Evolutionary conservation across 1,140 invertebrate genomes (phyloP), one percentile per base, ranked within the genome.

Genomic region (Phymastichus coffea): DNA sequence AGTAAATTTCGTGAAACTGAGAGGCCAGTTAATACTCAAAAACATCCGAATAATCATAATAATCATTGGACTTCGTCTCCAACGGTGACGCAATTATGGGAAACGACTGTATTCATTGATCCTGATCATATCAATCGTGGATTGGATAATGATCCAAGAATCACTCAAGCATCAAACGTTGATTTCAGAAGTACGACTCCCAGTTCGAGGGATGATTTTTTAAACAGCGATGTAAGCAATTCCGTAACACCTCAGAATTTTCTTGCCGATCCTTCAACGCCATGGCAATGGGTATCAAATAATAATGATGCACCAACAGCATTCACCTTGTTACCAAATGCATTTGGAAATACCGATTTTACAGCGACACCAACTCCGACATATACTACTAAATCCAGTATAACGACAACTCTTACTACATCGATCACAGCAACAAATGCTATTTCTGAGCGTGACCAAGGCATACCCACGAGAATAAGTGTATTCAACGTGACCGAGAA

Each of bases 61-160:
- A 70, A 80, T 65, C 81, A 83, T 63, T 84, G 83, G 79, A 86
- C 84, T 0, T 74, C 78, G 3, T 82, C 80, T 3, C 78, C 81
- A 2, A 68, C 71, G n/a, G 81, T 81, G 0, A 81, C 81, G 1
- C 79, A 81, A 49, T 65, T 84, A 1, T 88, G 86, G 86, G 83
- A 87, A 61, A 86, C 82, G 14, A 85, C 86, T 0, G 81, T 86
- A n/a, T 82, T 82, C 47, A 77, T 89, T 2, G 87, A 90, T 75
- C 88, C 88, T 0, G 82, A 86, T 38, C 84, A 83, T 19, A 84
- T 90, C 19, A 91, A 91, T 67, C 87, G 85, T 62, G 88, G 82
- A 10, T 75, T 86, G 44, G 85, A 77, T 54, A 75, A 73, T 0
- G 67, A 71, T 14, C 59, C 65, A 19, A 75, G 72, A 25, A 54